phyloP scores from a whole-genome alignment of 1,140 invertebrate genomes.

The Mesaphorura yosii region DNA sequence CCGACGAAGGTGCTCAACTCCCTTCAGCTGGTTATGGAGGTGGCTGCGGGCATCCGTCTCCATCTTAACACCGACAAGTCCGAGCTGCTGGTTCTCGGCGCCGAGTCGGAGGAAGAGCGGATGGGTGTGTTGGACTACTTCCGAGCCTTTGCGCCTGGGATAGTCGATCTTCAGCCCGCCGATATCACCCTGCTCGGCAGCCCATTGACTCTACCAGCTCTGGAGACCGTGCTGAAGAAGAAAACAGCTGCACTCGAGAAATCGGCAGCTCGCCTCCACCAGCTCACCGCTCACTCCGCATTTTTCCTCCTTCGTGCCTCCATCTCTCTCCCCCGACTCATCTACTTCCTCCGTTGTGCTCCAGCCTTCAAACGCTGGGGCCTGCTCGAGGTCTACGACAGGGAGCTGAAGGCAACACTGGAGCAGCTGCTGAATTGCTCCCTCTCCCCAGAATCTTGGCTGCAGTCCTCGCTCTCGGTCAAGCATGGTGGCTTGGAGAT shows the following conservation, averaged over 20 bases:
- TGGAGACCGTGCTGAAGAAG: neutral
- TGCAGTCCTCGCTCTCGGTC: no score
- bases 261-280: neutral
- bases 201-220: neutral
- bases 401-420: neutral
- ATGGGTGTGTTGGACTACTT: neutral
- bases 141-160: neutral
- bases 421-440: conserved; percentile 3
- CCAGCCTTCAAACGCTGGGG: neutral
- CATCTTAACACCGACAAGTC: neutral
- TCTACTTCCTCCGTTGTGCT: conserved; percentile 7
- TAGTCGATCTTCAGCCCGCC: neutral
- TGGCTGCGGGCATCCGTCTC: neutral
- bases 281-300: neutral
- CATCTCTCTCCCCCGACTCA: conserved; percentile 1
- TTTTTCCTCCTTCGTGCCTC: conserved; percentile 9
- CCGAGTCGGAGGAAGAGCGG: neutral
- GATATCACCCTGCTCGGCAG: neutral
- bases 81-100: neutral
- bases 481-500: no score
- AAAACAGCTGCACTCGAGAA: neutral
- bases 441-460: neutral
- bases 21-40: neutral
- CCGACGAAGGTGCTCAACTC: neutral
- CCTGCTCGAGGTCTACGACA: neutral